A percentile compares a stretch with the other conserved stretches of the same genome.
phyloP scores from a whole-genome alignment of 2,888 invertebrate species.

The Corbicula japonica region DNA sequence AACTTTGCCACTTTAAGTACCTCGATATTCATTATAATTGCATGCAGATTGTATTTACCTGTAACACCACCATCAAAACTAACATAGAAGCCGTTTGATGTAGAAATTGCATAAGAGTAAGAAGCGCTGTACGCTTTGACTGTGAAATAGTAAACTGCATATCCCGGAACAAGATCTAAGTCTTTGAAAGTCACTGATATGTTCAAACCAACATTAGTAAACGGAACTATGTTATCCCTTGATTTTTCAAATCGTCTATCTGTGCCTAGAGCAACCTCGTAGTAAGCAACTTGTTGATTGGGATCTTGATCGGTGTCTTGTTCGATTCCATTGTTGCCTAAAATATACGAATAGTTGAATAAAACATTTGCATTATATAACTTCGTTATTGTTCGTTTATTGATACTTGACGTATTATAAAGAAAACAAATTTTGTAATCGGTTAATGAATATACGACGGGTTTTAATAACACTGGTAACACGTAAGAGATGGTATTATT shows the following conservation, averaged over 20 bases:
- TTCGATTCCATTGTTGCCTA: constrained; percentile 59
- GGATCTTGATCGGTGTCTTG: constrained; percentile 26
- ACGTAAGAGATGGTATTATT: no score
- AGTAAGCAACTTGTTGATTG: constrained; percentile 68
- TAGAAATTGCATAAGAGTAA: constrained; percentile 64
- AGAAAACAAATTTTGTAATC: no score
- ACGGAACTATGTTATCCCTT: constrained; percentile 73
- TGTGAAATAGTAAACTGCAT: constrained; percentile 74
- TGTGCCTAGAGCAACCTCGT: constrained; percentile 76
- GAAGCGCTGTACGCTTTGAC: constrained; percentile 72
- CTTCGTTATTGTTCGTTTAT: no score
- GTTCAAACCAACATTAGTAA: constrained; percentile 71
- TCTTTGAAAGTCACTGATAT: constrained; percentile 70
- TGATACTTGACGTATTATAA: no score
- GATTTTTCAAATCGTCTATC: constrained; percentile 73
- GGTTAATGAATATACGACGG: no score
- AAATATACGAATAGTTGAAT: no score
- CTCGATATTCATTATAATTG: background rate
- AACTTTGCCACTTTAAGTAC: no score
- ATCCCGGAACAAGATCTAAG: constrained; percentile 63
- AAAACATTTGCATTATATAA: no score
- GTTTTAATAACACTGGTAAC: no score
- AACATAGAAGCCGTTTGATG: constrained; percentile 74
- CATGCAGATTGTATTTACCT: constrained; percentile 45
- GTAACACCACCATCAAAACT: constrained; percentile 68